Conservation (phyloP, 1,140 invertebrate genomes). For the Lethrus apterus region DNA sequence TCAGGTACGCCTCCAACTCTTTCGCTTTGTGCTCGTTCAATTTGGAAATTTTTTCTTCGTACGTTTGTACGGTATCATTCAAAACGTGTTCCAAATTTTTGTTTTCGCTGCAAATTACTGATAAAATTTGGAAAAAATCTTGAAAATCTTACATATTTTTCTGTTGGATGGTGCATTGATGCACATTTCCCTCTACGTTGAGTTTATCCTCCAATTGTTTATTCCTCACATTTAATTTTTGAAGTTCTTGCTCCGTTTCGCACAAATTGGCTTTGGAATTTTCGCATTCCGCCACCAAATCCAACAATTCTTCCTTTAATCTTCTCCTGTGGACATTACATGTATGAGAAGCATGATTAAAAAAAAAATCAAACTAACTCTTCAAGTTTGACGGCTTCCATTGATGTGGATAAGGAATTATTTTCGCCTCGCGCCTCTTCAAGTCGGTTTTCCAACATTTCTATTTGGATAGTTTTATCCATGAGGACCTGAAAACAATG, state of each 20-base stretch:
- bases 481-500: background rate
- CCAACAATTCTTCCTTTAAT: conserved; percentile 14
- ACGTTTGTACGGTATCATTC: conserved; percentile 1
- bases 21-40: conserved; percentile 7
- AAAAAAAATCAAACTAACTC: background rate
- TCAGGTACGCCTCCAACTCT: conserved; percentile 6
- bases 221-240: conserved; percentile 19
- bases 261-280: background rate
- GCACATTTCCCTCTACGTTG: conserved; percentile 14
- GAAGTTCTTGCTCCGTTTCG: conserved; percentile 2
- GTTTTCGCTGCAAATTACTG: too few relatives aligned
- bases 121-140: background rate
- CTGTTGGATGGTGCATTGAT: too few relatives aligned
- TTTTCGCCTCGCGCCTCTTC: too few relatives aligned
- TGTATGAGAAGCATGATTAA: background rate
- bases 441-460: too few relatives aligned
- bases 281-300: conserved; percentile 12
- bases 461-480: too few relatives aligned
- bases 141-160: background rate
- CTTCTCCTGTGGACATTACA: background rate
- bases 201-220: conserved; percentile 21
- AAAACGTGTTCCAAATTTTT: too few relatives aligned
- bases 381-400: conserved; percentile 2
- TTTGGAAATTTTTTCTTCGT: conserved; percentile 11
- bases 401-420: too few relatives aligned